phyloP scores from a whole-genome alignment of 2,888 invertebrate genomes.

The Ariolimax columbianus region DNA sequence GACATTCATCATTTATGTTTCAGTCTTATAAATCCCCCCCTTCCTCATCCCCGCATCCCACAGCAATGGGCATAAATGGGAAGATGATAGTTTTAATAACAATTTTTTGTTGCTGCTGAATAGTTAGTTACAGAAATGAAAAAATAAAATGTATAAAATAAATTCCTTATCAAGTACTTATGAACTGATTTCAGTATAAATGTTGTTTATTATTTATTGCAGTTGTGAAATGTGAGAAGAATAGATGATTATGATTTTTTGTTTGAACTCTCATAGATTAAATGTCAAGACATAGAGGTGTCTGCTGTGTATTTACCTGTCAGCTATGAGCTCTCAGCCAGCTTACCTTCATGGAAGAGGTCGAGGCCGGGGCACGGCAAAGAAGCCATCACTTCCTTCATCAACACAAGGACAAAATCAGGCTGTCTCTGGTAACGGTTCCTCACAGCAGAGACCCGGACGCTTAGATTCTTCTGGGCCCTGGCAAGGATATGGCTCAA shows the following conservation, averaged over 20 bases:
- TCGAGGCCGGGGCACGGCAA: slow-evolving; percentile 12
- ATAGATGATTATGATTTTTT: background rate
- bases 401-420: background rate
- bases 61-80: too few species aligned
- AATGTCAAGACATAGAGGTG: background rate
- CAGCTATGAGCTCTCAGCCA: slow-evolving; percentile 32
- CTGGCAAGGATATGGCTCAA: background rate
- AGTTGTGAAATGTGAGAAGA: too few species aligned
- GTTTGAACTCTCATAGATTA: background rate
- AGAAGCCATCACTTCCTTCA: background rate
- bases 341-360: slow-evolving; percentile 38
- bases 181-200: too few species aligned
- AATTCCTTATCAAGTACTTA: too few species aligned
- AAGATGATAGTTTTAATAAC: too few species aligned
- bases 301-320: background rate
- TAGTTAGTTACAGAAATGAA: too few species aligned
- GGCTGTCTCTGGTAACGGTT: slow-evolving; percentile 23
- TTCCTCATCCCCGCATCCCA: too few species aligned
- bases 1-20: too few species aligned
- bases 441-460: slow-evolving; percentile 33
- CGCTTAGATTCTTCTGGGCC: background rate
- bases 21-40: too few species aligned
- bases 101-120: too few species aligned
- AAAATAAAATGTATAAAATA: too few species aligned
- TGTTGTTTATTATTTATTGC: too few species aligned